Base-by-base conservation (phyloP, 1,140 invertebrate species). In the Solenopsis invicta region DNA sequence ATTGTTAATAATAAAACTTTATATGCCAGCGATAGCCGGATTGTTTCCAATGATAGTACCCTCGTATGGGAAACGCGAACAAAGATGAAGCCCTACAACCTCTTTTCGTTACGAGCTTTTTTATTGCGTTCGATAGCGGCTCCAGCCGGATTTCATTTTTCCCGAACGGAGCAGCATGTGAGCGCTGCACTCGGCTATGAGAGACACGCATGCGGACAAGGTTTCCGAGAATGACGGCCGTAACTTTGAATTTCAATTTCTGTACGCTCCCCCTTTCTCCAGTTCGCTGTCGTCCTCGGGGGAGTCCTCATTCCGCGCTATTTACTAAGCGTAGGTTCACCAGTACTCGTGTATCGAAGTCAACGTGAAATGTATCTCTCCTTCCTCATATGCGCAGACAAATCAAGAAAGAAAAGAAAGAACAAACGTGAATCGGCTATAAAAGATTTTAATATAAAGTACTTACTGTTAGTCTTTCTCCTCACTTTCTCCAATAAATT, bases 231-330 rank as follows among this genome's bases (percentile, higher is more conserved):
- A 67, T 67, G 29, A 56, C 50, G 29, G 86, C 37, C 71, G 80
- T 87, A 87, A 87, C 80, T 87, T 87, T 87, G 86, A 85, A 85
- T 88, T 86, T 86, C 78, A 82, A 86, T 82, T 77, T 86, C 85
- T 77, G 18, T 64, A 54, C 34, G 1, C 9, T 21, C 13, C 54
- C 56, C 21, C 64, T 50, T 62, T 52, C 61, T 85, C 78, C n/a
- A 37, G 52, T n/a, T 21, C 29, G 56, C 45, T 48, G 54, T 56
- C 66, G 16, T 64, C 66, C 48, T 74, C 54, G 34, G 71, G 71
- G 69, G 78, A 54, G 48, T 29, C 21, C 56, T 52, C 29, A 61
- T 45, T 59, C 34, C 5, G 45, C 18, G 24, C 24, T 61, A 45
- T 64, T 72, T 66, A 24, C 69, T 72, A 82, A 85, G 76, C 54